Evolutionary conservation across 2,113 vertebrate species (phyloP).

Genomic region (Plecotus auritus): DNA sequence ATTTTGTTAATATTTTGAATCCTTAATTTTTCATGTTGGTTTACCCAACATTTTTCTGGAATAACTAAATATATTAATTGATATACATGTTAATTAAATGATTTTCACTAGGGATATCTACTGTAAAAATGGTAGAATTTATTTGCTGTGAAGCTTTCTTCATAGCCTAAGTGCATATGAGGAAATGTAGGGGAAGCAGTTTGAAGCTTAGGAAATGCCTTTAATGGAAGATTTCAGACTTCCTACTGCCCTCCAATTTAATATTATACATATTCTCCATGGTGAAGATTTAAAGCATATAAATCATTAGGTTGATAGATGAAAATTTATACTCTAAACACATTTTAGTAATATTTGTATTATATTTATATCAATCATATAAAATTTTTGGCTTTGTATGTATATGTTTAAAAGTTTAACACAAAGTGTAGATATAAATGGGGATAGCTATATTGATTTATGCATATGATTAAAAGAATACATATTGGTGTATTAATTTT

Average conservation of each 20-base stretch:
- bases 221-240: slow-evolving; percentile 27
- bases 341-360: slow-evolving; percentile 32
- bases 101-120: slow-evolving; percentile 44
- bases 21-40: slow-evolving; percentile 29
- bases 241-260: background rate
- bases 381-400: background rate
- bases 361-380: background rate
- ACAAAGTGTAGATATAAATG: background rate
- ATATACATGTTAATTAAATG: slow-evolving; percentile 59
- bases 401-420: background rate
- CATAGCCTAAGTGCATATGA: background rate
- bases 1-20: background rate
- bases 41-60: slow-evolving; percentile 22
- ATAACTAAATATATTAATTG: slow-evolving; percentile 50
- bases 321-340: slow-evolving; percentile 6
- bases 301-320: slow-evolving; percentile 36
- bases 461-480: background rate
- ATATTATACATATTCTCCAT: slow-evolving; percentile 48
- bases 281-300: slow-evolving; percentile 60
- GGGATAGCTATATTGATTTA: background rate
- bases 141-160: slow-evolving; percentile 53
- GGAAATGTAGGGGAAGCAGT: slow-evolving; percentile 7
- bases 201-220: slow-evolving; percentile 30
- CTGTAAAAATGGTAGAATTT: slow-evolving; percentile 47
- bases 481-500: background rate